A percentile compares a stretch with the other conserved stretches of the same genome.
Evolutionary conservation across 2,797 vertebrate species (phyloP).

Genomic region (Rallus crepitans): DNA sequence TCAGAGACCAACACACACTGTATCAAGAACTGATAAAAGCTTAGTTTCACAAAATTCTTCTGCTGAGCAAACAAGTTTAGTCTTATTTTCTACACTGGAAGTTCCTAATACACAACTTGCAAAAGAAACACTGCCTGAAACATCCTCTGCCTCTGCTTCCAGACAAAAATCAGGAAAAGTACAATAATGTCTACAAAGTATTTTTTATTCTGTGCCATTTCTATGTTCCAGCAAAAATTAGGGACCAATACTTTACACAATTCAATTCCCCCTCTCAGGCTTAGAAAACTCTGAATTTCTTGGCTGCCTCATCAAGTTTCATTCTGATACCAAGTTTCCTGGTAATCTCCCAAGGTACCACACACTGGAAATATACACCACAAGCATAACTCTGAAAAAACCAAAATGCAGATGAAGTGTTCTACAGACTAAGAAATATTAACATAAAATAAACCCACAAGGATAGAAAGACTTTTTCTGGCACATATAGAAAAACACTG

Average conservation of each 20-base stretch:
- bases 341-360: conserved; percentile 26
- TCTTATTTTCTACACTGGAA: not conserved
- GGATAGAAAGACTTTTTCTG: not conserved
- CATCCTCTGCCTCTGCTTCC: not conserved
- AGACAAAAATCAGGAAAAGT: not conserved
- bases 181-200: not conserved
- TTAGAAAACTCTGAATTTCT: conserved; percentile 47
- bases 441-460: not conserved
- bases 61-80: not conserved
- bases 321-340: not conserved
- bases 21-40: not conserved
- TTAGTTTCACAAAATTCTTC: not conserved
- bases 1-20: not conserved
- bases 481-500: not conserved
- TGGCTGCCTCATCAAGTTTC: conserved; percentile 4
- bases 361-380: not conserved
- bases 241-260: not conserved
- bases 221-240: not conserved
- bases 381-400: not conserved
- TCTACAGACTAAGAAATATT: not conserved
- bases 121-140: not conserved
- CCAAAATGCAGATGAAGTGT: not conserved
- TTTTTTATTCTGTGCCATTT: not conserved
- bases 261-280: not conserved
- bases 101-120: not conserved